These are phyloP conservation scores for Harpegnathos saltator DNA, from an alignment of 1,140 invertebrate species.

Conservation along the genomic window DNA sequence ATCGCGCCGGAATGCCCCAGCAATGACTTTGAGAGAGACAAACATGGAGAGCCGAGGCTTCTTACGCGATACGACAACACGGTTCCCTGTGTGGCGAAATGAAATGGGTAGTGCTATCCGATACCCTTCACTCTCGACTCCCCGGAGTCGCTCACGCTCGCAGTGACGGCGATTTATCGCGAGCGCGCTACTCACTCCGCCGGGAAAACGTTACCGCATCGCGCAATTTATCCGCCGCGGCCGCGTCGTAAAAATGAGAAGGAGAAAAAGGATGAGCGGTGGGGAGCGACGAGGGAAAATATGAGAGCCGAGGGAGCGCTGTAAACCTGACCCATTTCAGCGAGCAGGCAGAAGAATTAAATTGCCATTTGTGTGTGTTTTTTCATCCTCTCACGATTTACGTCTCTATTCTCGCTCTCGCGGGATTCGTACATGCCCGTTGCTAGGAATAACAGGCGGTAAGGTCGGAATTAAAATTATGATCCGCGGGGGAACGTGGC, in stretches of 20 bases:
- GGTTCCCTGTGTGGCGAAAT: conserved; percentile 43
- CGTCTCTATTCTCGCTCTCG: background rate
- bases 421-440: background rate
- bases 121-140: conserved; percentile 49
- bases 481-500: too few species aligned
- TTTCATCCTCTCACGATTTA: background rate
- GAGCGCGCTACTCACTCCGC: conserved; percentile 42
- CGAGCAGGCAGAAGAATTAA: background rate
- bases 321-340: conserved; percentile 30
- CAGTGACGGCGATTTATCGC: conserved; percentile 48
- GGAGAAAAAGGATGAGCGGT: too few species aligned
- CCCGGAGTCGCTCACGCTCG: conserved; percentile 9
- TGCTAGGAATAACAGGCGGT: too few species aligned
- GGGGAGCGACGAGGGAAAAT: background rate
- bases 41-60: conserved; percentile 73
- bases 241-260: background rate
- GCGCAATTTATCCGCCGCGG: conserved; percentile 32
- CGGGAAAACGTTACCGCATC: conserved; percentile 18
- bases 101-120: conserved; percentile 50
- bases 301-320: background rate
- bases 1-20: conserved; percentile 75
- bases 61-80: conserved; percentile 47
- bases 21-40: conserved; percentile 79
- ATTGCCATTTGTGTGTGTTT: background rate
- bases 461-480: too few species aligned